These are phyloP conservation scores for Marcusenius ussheri DNA, from an alignment of 2,113 vertebrate species.

Conservation along the genomic window DNA sequence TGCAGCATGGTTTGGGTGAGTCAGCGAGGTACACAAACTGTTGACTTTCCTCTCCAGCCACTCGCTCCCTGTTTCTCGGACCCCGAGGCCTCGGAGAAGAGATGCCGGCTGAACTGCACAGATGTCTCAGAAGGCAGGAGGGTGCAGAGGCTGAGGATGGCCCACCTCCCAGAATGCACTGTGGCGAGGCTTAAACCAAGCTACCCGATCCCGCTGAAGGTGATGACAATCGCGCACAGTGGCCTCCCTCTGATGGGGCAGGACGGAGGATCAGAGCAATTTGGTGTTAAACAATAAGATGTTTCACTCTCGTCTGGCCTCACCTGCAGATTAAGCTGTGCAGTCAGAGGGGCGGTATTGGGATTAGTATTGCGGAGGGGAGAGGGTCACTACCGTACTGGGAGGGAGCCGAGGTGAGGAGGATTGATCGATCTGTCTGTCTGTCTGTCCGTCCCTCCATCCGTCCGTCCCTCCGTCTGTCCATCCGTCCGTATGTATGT, in stretches of 20 bases:
- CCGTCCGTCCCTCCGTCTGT: too few species aligned
- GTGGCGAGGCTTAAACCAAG: constrained; percentile 34
- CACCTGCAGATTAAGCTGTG: constrained; percentile 72
- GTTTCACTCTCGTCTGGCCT: constrained; percentile 23
- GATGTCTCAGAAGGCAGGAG: constrained; percentile 48
- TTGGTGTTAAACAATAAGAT: not conserved
- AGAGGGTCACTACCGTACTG: constrained; percentile 72
- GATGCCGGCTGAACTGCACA: constrained; percentile 37
- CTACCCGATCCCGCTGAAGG: constrained; percentile 57
- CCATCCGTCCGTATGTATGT: too few species aligned
- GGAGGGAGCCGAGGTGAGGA: constrained; percentile 68
- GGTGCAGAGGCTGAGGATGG: constrained; percentile 35
- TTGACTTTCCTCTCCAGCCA: not conserved
- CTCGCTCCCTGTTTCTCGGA: constrained; percentile 49
- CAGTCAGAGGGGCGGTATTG: constrained; percentile 67
- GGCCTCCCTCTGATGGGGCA: not conserved
- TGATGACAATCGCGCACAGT: constrained; percentile 6
- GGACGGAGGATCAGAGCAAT: not conserved
- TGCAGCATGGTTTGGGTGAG: not conserved
- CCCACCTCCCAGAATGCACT: constrained; percentile 23
- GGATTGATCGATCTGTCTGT: too few species aligned
- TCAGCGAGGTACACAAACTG: not conserved
- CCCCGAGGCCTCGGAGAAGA: not conserved
- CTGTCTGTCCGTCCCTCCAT: too few species aligned
- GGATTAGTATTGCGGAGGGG: constrained; percentile 79